Percentiles rank a stretch among this genome's conserved stretches.
phyloP scores from a whole-genome alignment of 53 echinoderm and acorn worm species.

The Henricia sp. region DNA sequence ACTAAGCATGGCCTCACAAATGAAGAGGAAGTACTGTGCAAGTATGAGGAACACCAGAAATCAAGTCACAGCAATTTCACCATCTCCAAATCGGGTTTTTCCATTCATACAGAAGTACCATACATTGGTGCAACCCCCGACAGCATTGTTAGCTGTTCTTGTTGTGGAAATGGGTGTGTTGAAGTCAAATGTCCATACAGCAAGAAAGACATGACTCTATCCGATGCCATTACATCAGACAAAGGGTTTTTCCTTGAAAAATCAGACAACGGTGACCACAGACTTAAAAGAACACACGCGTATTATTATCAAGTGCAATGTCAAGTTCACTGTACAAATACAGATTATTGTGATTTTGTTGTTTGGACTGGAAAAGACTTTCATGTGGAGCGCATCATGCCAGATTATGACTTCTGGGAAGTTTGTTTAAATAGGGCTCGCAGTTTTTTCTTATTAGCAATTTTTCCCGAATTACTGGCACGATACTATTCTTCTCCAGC shows the following conservation, averaged over 20 bases:
- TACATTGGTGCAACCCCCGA: constrained; percentile 59
- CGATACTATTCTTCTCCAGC: neutral
- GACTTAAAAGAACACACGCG: neutral
- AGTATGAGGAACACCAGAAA: constrained; percentile 14
- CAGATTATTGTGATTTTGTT: constrained; percentile 50
- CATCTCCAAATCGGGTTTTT: constrained; percentile 13
- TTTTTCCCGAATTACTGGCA: neutral
- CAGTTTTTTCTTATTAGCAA: neutral
- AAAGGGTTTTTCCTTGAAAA: constrained; percentile 3
- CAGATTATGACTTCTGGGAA: constrained; percentile 23
- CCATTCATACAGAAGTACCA: constrained; percentile 18
- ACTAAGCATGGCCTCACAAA: constrained; percentile 46
- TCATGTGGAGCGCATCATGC: constrained; percentile 7
- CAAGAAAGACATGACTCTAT: constrained; percentile 12
- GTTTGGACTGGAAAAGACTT: constrained; percentile 25
- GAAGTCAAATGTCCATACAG: constrained; percentile 47
- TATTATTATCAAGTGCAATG: constrained; percentile 33
- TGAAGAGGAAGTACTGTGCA: constrained; percentile 15
- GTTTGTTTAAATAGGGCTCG: neutral
- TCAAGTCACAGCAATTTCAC: constrained; percentile 16
- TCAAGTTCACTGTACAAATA: neutral
- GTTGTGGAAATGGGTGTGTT: constrained; percentile 26
- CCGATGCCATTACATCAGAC: neutral
- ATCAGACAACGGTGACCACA: neutral
- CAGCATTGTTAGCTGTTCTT: constrained; percentile 17